phyloP scores from a whole-genome alignment of 2,797 vertebrate genomes.

The Crocodylus rhombifer region DNA sequence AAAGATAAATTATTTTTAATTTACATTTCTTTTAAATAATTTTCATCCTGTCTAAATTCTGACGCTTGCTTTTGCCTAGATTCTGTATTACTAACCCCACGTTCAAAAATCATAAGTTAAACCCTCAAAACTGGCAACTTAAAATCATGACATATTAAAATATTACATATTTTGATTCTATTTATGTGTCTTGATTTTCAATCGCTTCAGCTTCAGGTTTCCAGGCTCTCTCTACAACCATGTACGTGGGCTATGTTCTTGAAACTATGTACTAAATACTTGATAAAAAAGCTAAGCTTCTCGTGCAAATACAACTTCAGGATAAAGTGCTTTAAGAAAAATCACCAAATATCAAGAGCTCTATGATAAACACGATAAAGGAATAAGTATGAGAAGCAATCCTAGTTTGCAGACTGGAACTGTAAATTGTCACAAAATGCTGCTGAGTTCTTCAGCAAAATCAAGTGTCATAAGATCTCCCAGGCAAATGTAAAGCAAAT shows the following conservation, averaged over 20 bases:
- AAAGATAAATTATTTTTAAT: not conserved
- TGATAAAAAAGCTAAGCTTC: not conserved
- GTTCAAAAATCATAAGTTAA: not conserved
- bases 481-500: not conserved
- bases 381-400: not conserved
- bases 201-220: not conserved
- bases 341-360: not conserved
- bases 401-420: not conserved
- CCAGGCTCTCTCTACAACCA: not conserved
- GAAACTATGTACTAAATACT: too few relatives aligned
- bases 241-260: too few relatives aligned
- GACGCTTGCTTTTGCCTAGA: not conserved
- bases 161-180: accelerated
- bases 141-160: not conserved
- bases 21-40: not conserved
- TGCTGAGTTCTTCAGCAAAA: not conserved
- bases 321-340: not conserved
- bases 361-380: not conserved
- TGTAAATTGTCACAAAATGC: not conserved
- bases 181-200: not conserved
- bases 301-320: not conserved
- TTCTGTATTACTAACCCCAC: not conserved
- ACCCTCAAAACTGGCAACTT: not conserved
- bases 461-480: not conserved
- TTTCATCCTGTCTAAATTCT: not conserved